A percentile compares a stretch with the other conserved stretches of the same genome.
These are phyloP conservation scores for Scaptomyza tumidula DNA, from an alignment of 2,888 invertebrate species.

Conservation along the genomic window DNA sequence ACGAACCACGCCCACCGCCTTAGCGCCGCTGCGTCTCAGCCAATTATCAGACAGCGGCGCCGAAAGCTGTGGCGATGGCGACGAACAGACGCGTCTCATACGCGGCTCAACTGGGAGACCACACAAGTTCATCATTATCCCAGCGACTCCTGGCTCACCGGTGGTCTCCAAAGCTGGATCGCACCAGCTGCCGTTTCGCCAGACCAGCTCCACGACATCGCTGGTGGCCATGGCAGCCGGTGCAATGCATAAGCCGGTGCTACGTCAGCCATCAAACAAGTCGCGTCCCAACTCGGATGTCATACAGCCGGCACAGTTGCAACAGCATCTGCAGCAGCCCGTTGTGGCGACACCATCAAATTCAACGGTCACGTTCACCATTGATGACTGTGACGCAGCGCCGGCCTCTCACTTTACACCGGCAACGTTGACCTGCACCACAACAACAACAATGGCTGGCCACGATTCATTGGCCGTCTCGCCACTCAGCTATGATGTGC, in stretches of 20 bases:
- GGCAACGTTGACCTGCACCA: constrained; percentile 62
- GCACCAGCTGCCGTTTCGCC: constrained; percentile 61
- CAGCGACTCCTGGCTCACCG: constrained; percentile 74
- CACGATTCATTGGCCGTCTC: constrained; percentile 48
- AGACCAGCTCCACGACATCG: constrained; percentile 73
- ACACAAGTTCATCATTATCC: constrained; percentile 83
- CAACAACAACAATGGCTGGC: constrained; percentile 69
- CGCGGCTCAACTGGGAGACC: constrained; percentile 78
- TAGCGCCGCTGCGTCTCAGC: constrained; percentile 74
- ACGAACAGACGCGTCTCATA: constrained; percentile 81
- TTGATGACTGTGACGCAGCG: constrained; percentile 61
- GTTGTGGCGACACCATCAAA: constrained; percentile 48
- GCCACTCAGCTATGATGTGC: constrained; percentile 70
- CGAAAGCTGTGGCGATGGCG: constrained; percentile 77
- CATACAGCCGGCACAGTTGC: constrained; percentile 58
- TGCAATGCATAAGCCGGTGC: constrained; percentile 59
- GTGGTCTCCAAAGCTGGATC: constrained; percentile 12
- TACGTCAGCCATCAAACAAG: constrained; percentile 53
- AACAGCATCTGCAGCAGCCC: constrained; percentile 40
- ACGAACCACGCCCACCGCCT: constrained; percentile 54
- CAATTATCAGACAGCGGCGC: constrained; percentile 81
- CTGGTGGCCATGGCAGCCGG: constrained; percentile 67
- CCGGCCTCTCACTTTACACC: constrained; percentile 42
- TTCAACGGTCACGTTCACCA: constrained; percentile 74
- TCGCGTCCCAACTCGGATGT: constrained; percentile 74